Evolutionary conservation across 2,797 vertebrate species (phyloP).

Genomic region (Thalassophryne amazonica): DNA sequence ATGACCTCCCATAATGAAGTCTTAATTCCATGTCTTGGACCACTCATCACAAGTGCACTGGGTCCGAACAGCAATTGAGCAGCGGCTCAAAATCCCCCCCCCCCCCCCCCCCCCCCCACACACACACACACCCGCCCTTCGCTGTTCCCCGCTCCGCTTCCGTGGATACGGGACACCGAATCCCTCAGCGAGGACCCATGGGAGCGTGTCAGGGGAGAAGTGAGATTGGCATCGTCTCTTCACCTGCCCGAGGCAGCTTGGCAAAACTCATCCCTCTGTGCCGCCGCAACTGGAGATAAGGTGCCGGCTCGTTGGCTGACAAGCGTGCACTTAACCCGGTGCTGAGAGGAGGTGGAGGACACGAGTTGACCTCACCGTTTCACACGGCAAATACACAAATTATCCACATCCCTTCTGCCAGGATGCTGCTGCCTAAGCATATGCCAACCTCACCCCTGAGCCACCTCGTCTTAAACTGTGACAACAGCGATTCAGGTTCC

Average conservation of each 20-base stretch:
- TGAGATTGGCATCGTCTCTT: constrained; percentile 65
- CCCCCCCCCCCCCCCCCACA: constrained; percentile 62
- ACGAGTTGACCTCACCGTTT: constrained; percentile 8
- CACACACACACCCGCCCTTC: constrained; percentile 31
- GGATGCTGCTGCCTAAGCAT: constrained; percentile 36
- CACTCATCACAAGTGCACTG: constrained; percentile 55
- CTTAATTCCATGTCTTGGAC: constrained; percentile 62
- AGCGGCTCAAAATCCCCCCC: constrained; percentile 32
- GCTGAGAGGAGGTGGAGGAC: constrained; percentile 13
- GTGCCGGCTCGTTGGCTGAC: constrained; percentile 20
- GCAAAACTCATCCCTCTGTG: constrained; percentile 51
- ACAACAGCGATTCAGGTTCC: constrained; percentile 48
- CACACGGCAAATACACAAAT: constrained; percentile 7
- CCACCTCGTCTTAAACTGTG: constrained; percentile 28
- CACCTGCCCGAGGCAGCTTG: constrained; percentile 58
- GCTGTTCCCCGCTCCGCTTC: constrained; percentile 67
- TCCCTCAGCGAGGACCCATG: constrained; percentile 62
- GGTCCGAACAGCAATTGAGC: constrained; percentile 65
- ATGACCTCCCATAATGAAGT: constrained; percentile 73
- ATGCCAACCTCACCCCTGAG: constrained; percentile 23
- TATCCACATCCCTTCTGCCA: constrained; percentile 28
- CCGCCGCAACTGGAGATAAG: constrained; percentile 46
- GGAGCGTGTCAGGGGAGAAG: constrained; percentile 71
- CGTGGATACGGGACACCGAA: constrained; percentile 74
- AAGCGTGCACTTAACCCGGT: constrained; percentile 27